These are phyloP conservation scores for Hippolais icterina DNA, from an alignment of 2,113 vertebrate genomes.

Conservation along the genomic window DNA sequence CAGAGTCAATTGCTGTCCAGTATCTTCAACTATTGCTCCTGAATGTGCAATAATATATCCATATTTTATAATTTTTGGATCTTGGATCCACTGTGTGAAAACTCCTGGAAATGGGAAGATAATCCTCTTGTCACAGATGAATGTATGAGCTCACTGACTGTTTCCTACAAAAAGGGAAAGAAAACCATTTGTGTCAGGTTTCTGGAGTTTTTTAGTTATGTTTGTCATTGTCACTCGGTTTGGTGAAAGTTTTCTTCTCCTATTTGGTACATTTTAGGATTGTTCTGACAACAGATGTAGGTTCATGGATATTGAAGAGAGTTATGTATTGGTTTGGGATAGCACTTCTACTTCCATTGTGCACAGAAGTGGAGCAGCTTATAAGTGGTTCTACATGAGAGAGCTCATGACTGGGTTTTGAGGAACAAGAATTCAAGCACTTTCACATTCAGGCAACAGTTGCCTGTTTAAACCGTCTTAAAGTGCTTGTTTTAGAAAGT, in stretches of 20 bases:
- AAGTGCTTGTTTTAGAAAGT: not conserved
- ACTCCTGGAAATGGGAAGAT: not conserved
- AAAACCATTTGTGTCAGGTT: fast-evolving
- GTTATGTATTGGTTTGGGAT: not conserved
- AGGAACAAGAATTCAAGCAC: not conserved
- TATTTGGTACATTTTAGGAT: not conserved
- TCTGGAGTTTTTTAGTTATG: not conserved
- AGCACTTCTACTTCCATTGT: not conserved
- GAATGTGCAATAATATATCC: not conserved
- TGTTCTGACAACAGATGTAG: not conserved
- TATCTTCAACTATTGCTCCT: not conserved
- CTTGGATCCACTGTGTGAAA: not conserved
- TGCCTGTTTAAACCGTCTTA: not conserved
- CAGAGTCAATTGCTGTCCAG: not conserved
- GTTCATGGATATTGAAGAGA: not conserved
- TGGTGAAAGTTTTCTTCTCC: not conserved
- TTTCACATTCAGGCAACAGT: not conserved
- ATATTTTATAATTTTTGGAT: too few species aligned
- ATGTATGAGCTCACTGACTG: not conserved
- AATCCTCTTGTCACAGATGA: not conserved
- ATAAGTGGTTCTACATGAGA: not conserved
- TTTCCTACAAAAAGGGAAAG: not conserved
- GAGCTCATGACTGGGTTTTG: not conserved
- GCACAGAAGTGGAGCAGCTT: not conserved
- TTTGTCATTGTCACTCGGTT: not conserved